Evolutionary conservation across 2,113 vertebrate genomes (phyloP), one percentile per base, ranked within the genome.

Genomic region (Dolichallabes microphthalmus): DNA sequence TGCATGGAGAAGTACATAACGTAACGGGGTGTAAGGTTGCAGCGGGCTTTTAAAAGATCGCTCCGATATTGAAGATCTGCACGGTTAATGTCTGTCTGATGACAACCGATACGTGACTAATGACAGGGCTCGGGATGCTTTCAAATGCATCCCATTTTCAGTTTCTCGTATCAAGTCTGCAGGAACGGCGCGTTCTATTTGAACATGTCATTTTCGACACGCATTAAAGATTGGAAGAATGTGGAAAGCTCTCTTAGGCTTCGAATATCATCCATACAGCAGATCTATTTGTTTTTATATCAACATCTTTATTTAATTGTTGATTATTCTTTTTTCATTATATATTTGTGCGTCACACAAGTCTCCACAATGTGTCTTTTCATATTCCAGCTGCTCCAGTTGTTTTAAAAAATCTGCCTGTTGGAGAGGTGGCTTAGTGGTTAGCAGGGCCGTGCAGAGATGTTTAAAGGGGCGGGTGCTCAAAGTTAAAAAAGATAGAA

Each of bases 41-140:
- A 52, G 30, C 57, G 58, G 87, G 74, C 60, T 84, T 86, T 88
- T 19, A 50, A 83, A 58, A 63, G 60, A 39, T 73, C 79, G 76
- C 82, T 27, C 12, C 27, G 35, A 52, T 80, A 85, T 84, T 81
- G 85, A 89, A 39, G 57, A 53, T 57, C 84, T 79, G 83, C 32
- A 77, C 52, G 0, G 30, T 73, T 50, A 58, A 86, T 80, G 39
- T 81, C 69, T 30, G 15, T 66, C n/a, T 87, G 57, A 89, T 78
- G 75, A 64, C 52, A 27, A 63, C 63, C 64, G 69, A 90, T 85
- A 78, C 20, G 30, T 32, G 5, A 78, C n/a, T 53, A 60, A 78
- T 78, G 74, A 78, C 27, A 57, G 74, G 12, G 7, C 22, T 30
- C 1, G 14, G 13, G 45, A 75, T 77, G 61, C 74, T 39, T 78